Conservation (phyloP, 1,140 invertebrate species). For the Eumaeus atala region DNA sequence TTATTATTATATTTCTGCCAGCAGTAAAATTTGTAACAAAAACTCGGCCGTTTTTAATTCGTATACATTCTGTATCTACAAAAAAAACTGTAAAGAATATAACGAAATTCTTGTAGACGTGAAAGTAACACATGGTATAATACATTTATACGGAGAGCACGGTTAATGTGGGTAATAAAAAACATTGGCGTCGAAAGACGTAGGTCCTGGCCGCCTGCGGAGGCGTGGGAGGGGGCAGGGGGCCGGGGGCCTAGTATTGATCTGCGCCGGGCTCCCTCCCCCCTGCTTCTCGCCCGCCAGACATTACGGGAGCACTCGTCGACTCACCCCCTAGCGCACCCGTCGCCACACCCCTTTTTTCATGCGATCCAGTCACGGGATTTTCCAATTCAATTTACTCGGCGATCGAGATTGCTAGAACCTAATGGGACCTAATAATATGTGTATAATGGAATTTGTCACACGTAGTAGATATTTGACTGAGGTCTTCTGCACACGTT, state of each 20-base stretch:
- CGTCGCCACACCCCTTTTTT: constrained; percentile 66
- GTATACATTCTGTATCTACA: neutral
- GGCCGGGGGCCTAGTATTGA: constrained; percentile 56
- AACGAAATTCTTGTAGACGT: constrained; percentile 15
- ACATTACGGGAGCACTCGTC: constrained; percentile 55
- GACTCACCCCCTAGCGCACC: constrained; percentile 42
- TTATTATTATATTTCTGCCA: no score
- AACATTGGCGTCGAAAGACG: constrained; percentile 69
- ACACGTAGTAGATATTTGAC: neutral
- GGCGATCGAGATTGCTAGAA: constrained; percentile 38
- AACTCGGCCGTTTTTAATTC: neutral
- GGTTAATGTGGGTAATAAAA: constrained; percentile 65
- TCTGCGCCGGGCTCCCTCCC: constrained; percentile 38
- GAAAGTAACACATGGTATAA: constrained; percentile 52
- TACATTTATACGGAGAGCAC: constrained; percentile 54
- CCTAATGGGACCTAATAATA: constrained; percentile 17
- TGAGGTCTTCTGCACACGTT: no score
- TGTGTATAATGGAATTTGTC: constrained; percentile 17
- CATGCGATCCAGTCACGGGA: constrained; percentile 64
- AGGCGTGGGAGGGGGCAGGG: constrained; percentile 34
- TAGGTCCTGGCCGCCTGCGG: constrained; percentile 60
- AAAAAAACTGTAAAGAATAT: no score
- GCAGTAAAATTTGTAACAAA: neutral
- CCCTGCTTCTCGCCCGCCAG: constrained; percentile 42
- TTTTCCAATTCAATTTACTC: constrained; percentile 70